Conservation (phyloP, 2,888 invertebrate species). For the Taphrorychus bicolor region DNA sequence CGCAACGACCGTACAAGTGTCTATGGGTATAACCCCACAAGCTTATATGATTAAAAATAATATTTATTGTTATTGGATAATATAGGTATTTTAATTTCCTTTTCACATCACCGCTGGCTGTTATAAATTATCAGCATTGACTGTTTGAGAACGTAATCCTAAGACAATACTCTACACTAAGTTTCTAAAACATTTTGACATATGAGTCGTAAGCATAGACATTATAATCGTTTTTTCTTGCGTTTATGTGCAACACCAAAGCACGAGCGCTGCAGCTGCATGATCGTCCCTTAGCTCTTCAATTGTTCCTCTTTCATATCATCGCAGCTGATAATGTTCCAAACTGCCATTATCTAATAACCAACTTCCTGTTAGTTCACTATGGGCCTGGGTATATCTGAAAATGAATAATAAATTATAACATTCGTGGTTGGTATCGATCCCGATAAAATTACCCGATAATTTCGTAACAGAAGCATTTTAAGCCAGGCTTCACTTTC, state of each 20-base stretch:
- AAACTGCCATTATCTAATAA: slow-evolving; percentile 33
- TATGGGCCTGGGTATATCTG: slow-evolving; percentile 10
- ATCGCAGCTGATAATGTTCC: slow-evolving; percentile 22
- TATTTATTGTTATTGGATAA: slow-evolving; percentile 41
- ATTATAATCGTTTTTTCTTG: no score
- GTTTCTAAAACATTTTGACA: no score
- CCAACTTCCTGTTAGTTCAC: slow-evolving; percentile 28
- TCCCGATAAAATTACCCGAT: slow-evolving; percentile 8
- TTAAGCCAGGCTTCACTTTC: slow-evolving; percentile 22
- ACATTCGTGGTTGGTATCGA: slow-evolving; percentile 16
- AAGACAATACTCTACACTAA: no score
- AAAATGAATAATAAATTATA: slow-evolving; percentile 35
- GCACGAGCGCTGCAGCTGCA: no score
- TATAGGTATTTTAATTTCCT: slow-evolving; percentile 41
- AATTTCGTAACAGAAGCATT: slow-evolving; percentile 16
- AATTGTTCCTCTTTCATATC: slow-evolving; percentile 13
- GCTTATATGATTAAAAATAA: slow-evolving; percentile 32
- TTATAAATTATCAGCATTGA: slow-evolving; percentile 27
- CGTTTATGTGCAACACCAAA: no score
- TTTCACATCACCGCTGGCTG: slow-evolving; percentile 31
- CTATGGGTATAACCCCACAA: slow-evolving; percentile 30
- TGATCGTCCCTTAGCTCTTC: no score
- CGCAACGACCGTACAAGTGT: slow-evolving; percentile 16
- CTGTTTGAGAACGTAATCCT: background rate
- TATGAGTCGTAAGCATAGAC: no score